phyloP scores from a whole-genome alignment of 2,888 invertebrate genomes.

The Agriopis marginaria region DNA sequence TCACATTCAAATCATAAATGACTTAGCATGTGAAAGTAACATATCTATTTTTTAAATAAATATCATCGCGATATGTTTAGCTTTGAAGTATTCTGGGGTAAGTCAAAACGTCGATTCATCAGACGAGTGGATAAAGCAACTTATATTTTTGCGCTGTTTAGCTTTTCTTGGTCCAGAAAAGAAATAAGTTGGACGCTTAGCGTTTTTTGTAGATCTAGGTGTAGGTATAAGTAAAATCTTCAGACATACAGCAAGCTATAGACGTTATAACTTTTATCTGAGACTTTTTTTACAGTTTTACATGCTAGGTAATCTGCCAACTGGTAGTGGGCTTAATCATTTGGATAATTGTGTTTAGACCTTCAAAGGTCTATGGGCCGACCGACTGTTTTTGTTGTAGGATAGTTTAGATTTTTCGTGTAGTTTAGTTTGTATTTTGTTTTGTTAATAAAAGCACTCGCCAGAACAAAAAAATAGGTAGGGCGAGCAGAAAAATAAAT shows the following conservation, averaged over 20 bases:
- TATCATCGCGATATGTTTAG: constrained; percentile 10
- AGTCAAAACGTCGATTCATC: constrained; percentile 28
- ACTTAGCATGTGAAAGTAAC: background rate
- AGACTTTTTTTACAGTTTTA: no score
- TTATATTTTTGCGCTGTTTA: constrained; percentile 26
- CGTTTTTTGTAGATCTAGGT: background rate
- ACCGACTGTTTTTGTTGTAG: no score
- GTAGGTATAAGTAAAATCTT: background rate
- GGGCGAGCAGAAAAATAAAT: no score
- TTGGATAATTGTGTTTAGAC: no score
- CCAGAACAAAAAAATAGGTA: no score
- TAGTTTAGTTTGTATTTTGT: no score
- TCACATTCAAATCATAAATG: no score
- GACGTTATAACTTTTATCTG: background rate
- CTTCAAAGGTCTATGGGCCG: no score
- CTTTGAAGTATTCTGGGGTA: constrained; percentile 18
- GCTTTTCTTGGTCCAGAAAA: constrained; percentile 17
- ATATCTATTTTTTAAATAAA: constrained; percentile 1
- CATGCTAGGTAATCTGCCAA: no score
- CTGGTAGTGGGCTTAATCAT: no score
- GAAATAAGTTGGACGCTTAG: background rate
- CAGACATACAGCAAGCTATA: background rate
- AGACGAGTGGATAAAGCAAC: constrained; percentile 12
- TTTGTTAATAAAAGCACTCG: no score
- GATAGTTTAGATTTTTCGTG: no score